Evolutionary conservation across 2,797 vertebrate genomes (phyloP), one percentile per base, ranked within the genome.

Genomic region (Artibeus lituratus): DNA sequence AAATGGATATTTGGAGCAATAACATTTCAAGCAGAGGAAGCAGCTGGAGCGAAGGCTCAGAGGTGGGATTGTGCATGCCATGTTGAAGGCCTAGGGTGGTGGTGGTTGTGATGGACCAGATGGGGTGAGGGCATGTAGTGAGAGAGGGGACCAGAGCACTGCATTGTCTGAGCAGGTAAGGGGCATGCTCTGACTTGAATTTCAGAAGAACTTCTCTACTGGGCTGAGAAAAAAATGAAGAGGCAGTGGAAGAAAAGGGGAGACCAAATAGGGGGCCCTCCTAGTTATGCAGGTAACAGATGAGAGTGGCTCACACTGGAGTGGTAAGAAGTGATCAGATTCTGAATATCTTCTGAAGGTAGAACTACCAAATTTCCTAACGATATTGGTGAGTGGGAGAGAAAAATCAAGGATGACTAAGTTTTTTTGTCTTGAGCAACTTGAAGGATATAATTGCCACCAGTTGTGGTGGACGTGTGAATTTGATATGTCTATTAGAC

Each of bases 41-140:
- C 32, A 42, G 35, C 21, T 24, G 19, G n/a, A 42, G 5, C 12
- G 6, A 51, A 37, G 7, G 22, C 29, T 57, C 32, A 0, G 3
- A 29, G 7, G 42, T 7, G 1, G 21, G n/a, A 51, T 11, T 51
- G 69, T 7, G 0, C 1, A 12, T 10, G 2, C n/a, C 32, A 4
- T 12, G 24, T 5, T 67, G 77, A 51, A 76, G 44, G 42, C 1
- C n/a, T 4, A 0, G 4, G 21, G 7, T 12, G 24, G 7, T 12
- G 24, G 44, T 15, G 4, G 7, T 32, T 22, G 35, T 47, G 77
- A 35, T 24, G 65, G 32, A 44, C 12, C 0, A 2, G 47, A 18
- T 1, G 8, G 26, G n/a, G 29, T 51, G n/a, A 49, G 18, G 14
- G 8, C 6, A 21, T 35, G 2, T 12, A 3, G 12, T 22, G 39